Evolutionary conservation across 2,888 invertebrate species (phyloP), one percentile per base, ranked within the genome.

Genomic region (Trichopoda pennipes): DNA sequence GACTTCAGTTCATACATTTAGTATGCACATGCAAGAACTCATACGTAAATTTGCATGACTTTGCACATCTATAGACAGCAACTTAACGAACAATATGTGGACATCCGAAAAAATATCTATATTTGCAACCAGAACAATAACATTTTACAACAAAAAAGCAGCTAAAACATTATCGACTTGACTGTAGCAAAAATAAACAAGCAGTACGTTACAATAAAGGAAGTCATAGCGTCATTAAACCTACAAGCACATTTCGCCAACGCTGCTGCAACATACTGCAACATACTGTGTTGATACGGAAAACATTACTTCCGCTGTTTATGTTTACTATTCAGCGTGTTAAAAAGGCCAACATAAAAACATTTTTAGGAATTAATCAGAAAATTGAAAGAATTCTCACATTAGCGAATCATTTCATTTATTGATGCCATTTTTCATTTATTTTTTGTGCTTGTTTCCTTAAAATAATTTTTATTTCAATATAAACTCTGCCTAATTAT

Each of bases 251-350:
- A 47, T 66, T 60, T 16, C 73, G 47, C 35, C 42, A 64, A 23
- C 7, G 49, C 19, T 58, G 58, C 42, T 61, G 44, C 42, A 61
- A 76, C n/a, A n/a, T n/a, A n/a, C n/a, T n/a, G n/a, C n/a, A n/a
- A n/a, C 69, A 60, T 81, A 70, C 75, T 74, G 63, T 66, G 78
- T 74, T 75, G 81, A 81, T 75, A 78, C 70, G 78, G 78, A 81
- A 78, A 74, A 81, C 78, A 81, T 81, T 78, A 78, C 74, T 81
- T 81, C 81, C 78, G 78, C 69, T 69, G 69, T 73, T 38, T 55
- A 69, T 73, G 14, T 77, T 60, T 42, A 47, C n/a, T 23, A 23
- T 42, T 23, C 68, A 53, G 35, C 49, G 60, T 70, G 28, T 49
- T 47, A 42, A 23, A 42, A 1, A 16, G 9, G 7, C 4, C 1